Evolutionary conservation across 2,113 vertebrate genomes (phyloP), one percentile per base, ranked within the genome.

Genomic region (Origma solitaria): DNA sequence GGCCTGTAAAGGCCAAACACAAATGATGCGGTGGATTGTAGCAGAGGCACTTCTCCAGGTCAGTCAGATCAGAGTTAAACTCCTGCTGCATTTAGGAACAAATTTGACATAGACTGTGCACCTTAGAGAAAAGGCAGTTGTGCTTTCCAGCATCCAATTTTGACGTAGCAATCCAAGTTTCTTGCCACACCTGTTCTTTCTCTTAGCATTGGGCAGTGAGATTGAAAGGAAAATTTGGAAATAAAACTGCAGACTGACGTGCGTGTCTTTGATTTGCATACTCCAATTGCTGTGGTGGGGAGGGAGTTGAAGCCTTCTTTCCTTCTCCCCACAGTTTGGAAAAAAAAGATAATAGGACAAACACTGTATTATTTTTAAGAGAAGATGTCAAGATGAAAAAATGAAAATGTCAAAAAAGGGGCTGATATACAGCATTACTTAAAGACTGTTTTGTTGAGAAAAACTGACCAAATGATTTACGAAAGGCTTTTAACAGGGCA

Each of bases 381-480:
- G 95, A 96, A 96, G 96, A 97, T 97, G 96, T 97, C 98, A 98
- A 96, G 95, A 96, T 92, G 91, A 96, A 98, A 97, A 98, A 98
- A 97, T 97, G 96, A 97, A 98, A 97, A 97, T 40, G 97, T 98
- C 98, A 98, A 94, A 97, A 97, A 92, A 86, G 91, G 94, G 92
- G 94, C 88, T 98, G 98, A 98, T 98, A 95, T 97, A 98, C 90
- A 13, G 49, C 96, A 95, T 98, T 98, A 96, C 97, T 98, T 97
- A 97, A 97, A 97, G 86, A 96, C 81, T 86, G 92, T 90, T 98
- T 97, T 96, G 97, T 97, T 97, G 97, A 95, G 84, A 95, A 96
- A 97, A 98, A 97, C 92, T 97, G 97, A 97, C 96, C 97, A 95
- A 97, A 94, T 98, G 97, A 98, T 98, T 98, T 98, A 98, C 97